These are phyloP conservation scores for Hydroisotoma schaefferi DNA, from an alignment of 2,888 invertebrate species.

Conservation along the genomic window DNA sequence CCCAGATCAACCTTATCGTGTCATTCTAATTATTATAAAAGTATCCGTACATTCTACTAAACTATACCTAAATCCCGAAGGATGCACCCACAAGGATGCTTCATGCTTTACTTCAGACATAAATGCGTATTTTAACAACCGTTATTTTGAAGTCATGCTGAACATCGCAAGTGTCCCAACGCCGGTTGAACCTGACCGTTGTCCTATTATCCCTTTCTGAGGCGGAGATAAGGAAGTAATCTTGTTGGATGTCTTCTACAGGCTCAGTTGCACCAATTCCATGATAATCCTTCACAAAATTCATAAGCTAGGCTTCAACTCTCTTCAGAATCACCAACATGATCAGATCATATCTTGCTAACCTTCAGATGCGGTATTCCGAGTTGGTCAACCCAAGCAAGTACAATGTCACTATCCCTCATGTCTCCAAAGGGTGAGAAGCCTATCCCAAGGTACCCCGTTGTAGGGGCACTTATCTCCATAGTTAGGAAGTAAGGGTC, in stretches of 20 bases:
- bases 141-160: constrained; percentile 36
- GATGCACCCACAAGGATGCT: no score
- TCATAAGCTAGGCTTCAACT: not conserved
- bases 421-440: constrained; percentile 76
- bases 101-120: no score
- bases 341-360: not conserved
- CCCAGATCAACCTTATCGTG: constrained; percentile 77
- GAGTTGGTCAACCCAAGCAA: constrained; percentile 76
- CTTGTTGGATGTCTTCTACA: constrained; percentile 49
- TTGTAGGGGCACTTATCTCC: constrained; percentile 75
- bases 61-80: not conserved
- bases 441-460: constrained; percentile 82
- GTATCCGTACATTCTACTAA: not conserved
- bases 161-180: constrained; percentile 51
- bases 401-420: constrained; percentile 79
- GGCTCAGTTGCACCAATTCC: constrained; percentile 35
- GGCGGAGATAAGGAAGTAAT: constrained; percentile 49
- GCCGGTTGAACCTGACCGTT: constrained; percentile 50
- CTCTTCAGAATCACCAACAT: not conserved
- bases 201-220: constrained; percentile 50
- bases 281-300: constrained; percentile 49
- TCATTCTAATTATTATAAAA: constrained; percentile 53
- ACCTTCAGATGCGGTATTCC: constrained; percentile 31
- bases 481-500: constrained; percentile 68
- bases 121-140: constrained; percentile 28